Percentiles rank a stretch among this genome's conserved stretches.
These are phyloP conservation scores for Cuniculus paca DNA, from an alignment of 2,797 vertebrate genomes.

Conservation along the genomic window DNA sequence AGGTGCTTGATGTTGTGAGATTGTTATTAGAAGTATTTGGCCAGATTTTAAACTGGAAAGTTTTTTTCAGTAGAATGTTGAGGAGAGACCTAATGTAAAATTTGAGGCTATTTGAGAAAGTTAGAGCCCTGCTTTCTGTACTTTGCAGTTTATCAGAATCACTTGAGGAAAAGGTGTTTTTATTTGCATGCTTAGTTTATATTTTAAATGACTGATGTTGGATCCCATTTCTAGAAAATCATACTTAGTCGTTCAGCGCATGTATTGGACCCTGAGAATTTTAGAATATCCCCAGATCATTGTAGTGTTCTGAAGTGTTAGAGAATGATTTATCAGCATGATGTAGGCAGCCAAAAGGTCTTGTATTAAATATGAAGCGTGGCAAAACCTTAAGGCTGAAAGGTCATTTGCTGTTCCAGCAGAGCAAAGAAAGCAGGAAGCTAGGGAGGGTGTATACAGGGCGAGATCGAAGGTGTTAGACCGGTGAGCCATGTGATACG, in stretches of 20 bases:
- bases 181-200: background rate
- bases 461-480: background rate
- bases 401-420: background rate
- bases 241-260: background rate
- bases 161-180: background rate
- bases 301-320: background rate
- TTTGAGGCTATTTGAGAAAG: background rate
- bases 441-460: rapidly evolving
- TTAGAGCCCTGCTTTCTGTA: background rate
- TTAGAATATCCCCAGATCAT: background rate
- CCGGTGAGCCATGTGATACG: rapidly evolving
- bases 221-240: background rate
- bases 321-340: background rate
- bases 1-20: background rate
- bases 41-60: background rate
- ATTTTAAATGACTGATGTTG: background rate
- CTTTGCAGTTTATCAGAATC: background rate
- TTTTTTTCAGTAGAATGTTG: background rate
- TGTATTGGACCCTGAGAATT: background rate
- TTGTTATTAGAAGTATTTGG: background rate
- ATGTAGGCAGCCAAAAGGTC: background rate
- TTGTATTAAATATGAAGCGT: background rate
- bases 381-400: background rate
- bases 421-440: background rate
- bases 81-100: background rate